Evolutionary conservation across 2,888 invertebrate species (phyloP).

Genomic region (Cryptosula pallasiana): DNA sequence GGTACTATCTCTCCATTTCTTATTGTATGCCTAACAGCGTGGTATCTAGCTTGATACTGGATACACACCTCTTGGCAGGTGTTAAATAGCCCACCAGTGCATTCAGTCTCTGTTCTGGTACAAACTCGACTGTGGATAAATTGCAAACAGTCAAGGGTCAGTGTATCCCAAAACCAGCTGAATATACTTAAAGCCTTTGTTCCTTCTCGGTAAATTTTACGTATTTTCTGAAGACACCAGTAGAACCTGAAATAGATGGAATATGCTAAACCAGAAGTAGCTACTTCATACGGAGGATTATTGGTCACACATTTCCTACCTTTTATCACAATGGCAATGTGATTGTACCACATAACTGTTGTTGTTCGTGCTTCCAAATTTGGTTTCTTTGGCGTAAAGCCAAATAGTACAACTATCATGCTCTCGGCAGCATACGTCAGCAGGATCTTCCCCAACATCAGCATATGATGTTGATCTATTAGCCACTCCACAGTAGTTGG

Average conservation of each 20-base stretch:
- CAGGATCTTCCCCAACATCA: not conserved
- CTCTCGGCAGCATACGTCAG: conserved; percentile 17
- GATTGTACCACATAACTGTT: not conserved
- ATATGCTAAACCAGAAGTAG: too few species aligned
- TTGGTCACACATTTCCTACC: too few species aligned
- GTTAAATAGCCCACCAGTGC: not conserved
- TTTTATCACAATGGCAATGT: conserved; percentile 20
- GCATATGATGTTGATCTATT: not conserved
- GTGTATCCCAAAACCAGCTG: not conserved
- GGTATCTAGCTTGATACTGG: not conserved
- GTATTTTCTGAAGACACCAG: not conserved
- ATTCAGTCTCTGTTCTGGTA: not conserved
- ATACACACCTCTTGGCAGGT: not conserved
- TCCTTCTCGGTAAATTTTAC: not conserved
- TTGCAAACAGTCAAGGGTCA: not conserved
- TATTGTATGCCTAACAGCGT: not conserved
- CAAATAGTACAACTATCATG: not conserved
- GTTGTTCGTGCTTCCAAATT: not conserved
- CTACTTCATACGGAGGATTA: too few species aligned
- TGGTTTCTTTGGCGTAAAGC: not conserved
- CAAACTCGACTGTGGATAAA: not conserved
- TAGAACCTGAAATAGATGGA: conserved; percentile 12
- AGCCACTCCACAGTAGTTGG: not conserved
- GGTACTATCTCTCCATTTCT: not conserved
- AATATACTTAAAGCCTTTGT: not conserved